Evolutionary conservation across 2,797 vertebrate species (phyloP).

Genomic region (Catharus ustulatus): DNA sequence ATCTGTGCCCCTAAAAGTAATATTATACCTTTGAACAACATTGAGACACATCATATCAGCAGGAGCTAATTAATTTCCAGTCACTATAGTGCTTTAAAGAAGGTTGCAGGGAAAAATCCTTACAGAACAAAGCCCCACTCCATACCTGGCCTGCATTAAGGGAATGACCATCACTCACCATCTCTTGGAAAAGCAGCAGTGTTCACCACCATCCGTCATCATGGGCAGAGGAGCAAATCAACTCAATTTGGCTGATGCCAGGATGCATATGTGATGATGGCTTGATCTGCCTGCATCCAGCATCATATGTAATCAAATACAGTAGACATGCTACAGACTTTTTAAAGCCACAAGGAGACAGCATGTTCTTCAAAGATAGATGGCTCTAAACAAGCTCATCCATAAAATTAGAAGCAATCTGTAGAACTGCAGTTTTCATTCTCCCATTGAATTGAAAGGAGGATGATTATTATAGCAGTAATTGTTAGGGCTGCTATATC

Average conservation of each 20-base stretch:
- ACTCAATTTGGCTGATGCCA: background rate
- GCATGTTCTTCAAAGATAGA: slow-evolving; percentile 1
- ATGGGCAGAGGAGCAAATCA: background rate
- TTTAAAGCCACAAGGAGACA: slow-evolving; percentile 5
- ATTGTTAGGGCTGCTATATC: slow-evolving; percentile 14
- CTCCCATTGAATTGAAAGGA: slow-evolving; percentile 22
- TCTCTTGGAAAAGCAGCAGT: background rate
- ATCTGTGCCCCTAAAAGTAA: background rate
- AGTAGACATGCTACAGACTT: background rate
- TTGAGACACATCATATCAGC: background rate
- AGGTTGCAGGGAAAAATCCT: background rate
- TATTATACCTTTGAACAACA: background rate
- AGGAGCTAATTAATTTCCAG: background rate
- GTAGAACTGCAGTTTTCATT: slow-evolving; percentile 20
- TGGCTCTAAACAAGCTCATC: slow-evolving; percentile 13
- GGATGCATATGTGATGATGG: accelerated
- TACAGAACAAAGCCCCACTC: background rate
- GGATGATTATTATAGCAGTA: slow-evolving; percentile 31
- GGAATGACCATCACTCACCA: background rate
- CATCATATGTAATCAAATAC: background rate
- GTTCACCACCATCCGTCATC: background rate
- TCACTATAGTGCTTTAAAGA: background rate
- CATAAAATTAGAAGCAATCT: slow-evolving; percentile 43
- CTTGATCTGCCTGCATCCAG: background rate
- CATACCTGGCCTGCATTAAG: background rate